Evolutionary conservation across 2,113 vertebrate genomes (phyloP).

Genomic region (Leptosomus discolor): DNA sequence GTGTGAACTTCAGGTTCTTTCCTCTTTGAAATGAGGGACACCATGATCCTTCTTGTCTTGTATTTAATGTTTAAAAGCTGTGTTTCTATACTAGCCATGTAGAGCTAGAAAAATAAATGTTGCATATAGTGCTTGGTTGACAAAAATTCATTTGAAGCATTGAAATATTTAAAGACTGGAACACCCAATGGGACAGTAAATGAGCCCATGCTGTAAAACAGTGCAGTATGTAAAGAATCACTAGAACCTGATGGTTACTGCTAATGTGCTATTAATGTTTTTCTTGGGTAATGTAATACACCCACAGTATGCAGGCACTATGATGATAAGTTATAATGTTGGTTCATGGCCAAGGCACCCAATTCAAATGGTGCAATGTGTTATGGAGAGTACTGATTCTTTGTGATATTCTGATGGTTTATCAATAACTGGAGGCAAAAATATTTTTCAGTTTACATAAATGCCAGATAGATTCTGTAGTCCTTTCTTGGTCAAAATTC

Average conservation of each 20-base stretch:
- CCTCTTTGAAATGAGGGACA: neutral
- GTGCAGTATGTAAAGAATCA: constrained; percentile 20
- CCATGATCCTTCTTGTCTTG: neutral
- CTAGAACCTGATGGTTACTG: constrained; percentile 13
- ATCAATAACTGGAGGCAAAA: neutral
- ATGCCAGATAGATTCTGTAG: neutral
- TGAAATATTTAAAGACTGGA: constrained; percentile 44
- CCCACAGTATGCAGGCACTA: constrained; percentile 36
- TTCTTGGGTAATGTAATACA: constrained; percentile 36
- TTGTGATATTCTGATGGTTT: neutral
- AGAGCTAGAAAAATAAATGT: constrained; percentile 11
- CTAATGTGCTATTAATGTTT: constrained; percentile 48
- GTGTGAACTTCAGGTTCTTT: neutral
- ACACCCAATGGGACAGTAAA: constrained; percentile 16
- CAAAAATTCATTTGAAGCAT: constrained; percentile 7
- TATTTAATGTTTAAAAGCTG: neutral
- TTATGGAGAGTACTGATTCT: neutral
- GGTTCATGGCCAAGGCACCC: constrained; percentile 17
- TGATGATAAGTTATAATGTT: constrained; percentile 21
- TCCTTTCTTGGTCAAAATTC: neutral
- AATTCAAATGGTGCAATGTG: neutral
- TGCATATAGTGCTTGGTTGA: neutral
- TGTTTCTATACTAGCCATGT: neutral
- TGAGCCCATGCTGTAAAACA: constrained; percentile 9
- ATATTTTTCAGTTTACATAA: neutral